Base-by-base conservation (phyloP, 2,113 vertebrate genomes). In the Gallinago jamesoni region DNA sequence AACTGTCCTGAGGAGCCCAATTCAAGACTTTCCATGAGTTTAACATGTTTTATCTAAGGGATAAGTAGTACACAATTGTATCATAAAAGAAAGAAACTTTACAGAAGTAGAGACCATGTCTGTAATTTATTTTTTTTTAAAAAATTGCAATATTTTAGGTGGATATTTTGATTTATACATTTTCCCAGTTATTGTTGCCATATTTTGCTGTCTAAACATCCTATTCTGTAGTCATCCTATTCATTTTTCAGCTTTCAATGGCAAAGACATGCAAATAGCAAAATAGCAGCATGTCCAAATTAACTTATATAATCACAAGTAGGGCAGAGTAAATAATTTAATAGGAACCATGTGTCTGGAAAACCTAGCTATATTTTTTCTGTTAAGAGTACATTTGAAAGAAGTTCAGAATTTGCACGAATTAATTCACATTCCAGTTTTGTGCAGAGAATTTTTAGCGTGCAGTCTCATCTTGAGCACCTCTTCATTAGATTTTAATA, bases 241-340 rank as follows among this genome's bases (percentile, higher is more conserved):
- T 94, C 15, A 80, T 88, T 96, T 85, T 91, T 75, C 87, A 90
- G 39, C 67, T 91, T 93, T 94, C 60, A 73, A 6, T 76, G 62
- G 9, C 53, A 91, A 72, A 95, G 37, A 94, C 60, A 75, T 52
- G 37, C 35, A 83, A 95, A 89, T 10, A 85, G 14, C 43, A 75
- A 87, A 91, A 84, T 21, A 83, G 57, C 27, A 3, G 43, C 39
- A 35, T 41, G 24, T 89, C 56, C 50, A 86, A 95, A 90, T 94
- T 94, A 89, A 52, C 85, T 97, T 68, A 62, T 39, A 73, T 53
- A 96, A 90, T 81, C 20, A 77, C 39, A 41, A 82, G 30, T 37
- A 72, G 16, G 92, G 53, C 12, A 55, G 19, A 75, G 22, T 68
- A 93, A 93, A 86, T 86, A 35, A 95, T 84, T 86, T 60, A 88